Evolutionary conservation across 2,797 vertebrate genomes (phyloP).

Genomic region (Pipistrellus pygmaeus): DNA sequence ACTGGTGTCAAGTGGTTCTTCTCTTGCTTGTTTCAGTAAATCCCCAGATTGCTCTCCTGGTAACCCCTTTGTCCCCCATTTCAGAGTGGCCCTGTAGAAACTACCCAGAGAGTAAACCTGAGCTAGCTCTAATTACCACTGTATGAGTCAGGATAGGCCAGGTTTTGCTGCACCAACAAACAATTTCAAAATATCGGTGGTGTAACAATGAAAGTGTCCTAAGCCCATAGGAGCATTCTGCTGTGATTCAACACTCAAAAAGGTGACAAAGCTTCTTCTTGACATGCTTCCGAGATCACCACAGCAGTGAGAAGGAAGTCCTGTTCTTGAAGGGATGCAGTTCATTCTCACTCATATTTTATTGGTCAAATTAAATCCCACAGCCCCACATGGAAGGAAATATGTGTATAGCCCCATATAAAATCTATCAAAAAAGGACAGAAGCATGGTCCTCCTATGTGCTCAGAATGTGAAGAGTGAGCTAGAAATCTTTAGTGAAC

Average conservation of each 20-base stretch:
- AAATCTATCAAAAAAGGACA: background rate
- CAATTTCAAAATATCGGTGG: background rate
- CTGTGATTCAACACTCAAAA: background rate
- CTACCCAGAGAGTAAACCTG: background rate
- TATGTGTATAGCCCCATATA: background rate
- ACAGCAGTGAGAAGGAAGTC: background rate
- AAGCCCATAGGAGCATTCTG: background rate
- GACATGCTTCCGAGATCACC: background rate
- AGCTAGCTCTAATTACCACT: background rate
- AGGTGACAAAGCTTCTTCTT: background rate
- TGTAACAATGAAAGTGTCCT: background rate
- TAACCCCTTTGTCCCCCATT: background rate
- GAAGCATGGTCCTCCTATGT: background rate
- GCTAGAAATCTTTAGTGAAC: background rate
- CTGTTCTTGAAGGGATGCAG: background rate
- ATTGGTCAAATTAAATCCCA: background rate
- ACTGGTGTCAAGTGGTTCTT: background rate
- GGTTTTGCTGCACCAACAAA: background rate
- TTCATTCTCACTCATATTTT: background rate
- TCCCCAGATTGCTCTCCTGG: background rate
- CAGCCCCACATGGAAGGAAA: background rate
- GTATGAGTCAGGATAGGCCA: background rate
- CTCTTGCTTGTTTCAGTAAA: background rate
- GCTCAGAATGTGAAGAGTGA: background rate
- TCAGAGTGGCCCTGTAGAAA: background rate